These are phyloP conservation scores for Geodia barretti DNA, from an alignment of 37 sponge, comb jelly and placozoan species.

Conservation along the genomic window DNA sequence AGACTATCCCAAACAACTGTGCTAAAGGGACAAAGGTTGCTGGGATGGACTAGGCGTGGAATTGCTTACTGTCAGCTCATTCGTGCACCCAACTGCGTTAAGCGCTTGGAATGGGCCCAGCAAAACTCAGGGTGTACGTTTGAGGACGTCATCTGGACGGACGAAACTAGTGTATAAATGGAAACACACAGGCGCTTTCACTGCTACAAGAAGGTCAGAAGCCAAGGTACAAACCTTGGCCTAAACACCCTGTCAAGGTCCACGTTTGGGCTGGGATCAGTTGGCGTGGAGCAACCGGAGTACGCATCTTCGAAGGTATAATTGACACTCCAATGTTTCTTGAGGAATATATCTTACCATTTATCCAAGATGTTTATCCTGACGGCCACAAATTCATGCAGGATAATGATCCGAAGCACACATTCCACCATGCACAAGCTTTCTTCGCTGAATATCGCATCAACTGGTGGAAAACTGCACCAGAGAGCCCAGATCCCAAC, in stretches of 20 bases:
- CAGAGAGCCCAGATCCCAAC: constrained; percentile 18
- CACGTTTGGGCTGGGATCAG: constrained; percentile 53
- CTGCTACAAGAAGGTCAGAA: constrained; percentile 10
- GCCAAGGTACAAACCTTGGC: background rate
- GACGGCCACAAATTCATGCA: constrained; percentile 31
- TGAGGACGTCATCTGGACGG: constrained; percentile 29
- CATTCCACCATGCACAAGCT: constrained; percentile 5
- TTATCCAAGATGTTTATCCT: constrained; percentile 8
- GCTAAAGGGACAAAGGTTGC: background rate
- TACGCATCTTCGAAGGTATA: constrained; percentile 50
- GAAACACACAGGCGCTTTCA: constrained; percentile 21
- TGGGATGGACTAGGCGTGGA: background rate
- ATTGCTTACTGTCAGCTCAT: constrained; percentile 32
- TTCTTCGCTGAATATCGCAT: constrained; percentile 2
- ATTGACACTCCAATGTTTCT: constrained; percentile 28
- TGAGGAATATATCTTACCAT: constrained; percentile 23
- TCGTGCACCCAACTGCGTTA: constrained; percentile 9
- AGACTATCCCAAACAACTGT: background rate
- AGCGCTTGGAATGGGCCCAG: constrained; percentile 31
- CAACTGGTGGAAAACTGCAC: constrained; percentile 42
- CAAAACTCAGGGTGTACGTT: constrained; percentile 2
- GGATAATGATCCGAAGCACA: constrained; percentile 43
- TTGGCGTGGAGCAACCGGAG: constrained; percentile 11
- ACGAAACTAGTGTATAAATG: constrained; percentile 36
- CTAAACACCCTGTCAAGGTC: constrained; percentile 53